Conservation (phyloP, 2,888 invertebrate genomes). For the Thymelicus acteon region DNA sequence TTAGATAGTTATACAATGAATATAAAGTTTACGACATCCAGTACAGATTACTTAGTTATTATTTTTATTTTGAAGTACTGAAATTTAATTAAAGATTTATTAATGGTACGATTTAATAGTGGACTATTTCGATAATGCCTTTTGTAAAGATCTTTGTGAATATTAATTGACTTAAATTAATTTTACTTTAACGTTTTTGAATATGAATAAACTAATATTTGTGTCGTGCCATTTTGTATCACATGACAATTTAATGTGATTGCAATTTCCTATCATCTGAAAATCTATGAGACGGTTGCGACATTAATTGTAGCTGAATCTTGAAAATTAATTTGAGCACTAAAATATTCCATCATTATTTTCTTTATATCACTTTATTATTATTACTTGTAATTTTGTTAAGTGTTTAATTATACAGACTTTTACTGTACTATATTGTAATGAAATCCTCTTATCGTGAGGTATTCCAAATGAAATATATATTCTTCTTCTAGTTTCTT, state of each 20-base stretch:
- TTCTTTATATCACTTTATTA: slow-evolving; percentile 49
- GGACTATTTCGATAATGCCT: slow-evolving; percentile 3
- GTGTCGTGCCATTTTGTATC: slow-evolving; percentile 39
- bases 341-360: slow-evolving; percentile 48
- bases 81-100: slow-evolving; percentile 4
- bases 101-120: slow-evolving; percentile 13
- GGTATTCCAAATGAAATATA: slow-evolving; percentile 47
- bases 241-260: slow-evolving; percentile 19
- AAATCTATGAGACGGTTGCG: slow-evolving; percentile 46
- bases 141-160: slow-evolving; percentile 1
- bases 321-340: slow-evolving; percentile 44
- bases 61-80: slow-evolving; percentile 16
- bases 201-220: slow-evolving; percentile 19
- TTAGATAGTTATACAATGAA: slow-evolving; percentile 49
- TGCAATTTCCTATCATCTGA: slow-evolving; percentile 26
- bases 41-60: slow-evolving; percentile 25
- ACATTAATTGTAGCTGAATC: slow-evolving; percentile 44
- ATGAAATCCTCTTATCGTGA: slow-evolving; percentile 49
- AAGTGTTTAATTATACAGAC: slow-evolving; percentile 51
- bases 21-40: slow-evolving; percentile 24
- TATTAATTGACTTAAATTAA: slow-evolving; percentile 2
- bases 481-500: slow-evolving; percentile 50
- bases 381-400: slow-evolving; percentile 51
- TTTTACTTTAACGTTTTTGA: slow-evolving; percentile 12
- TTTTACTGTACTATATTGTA: slow-evolving; percentile 48